phyloP scores from a whole-genome alignment of 2,113 vertebrate species.

The Poeciliopsis prolifica region DNA sequence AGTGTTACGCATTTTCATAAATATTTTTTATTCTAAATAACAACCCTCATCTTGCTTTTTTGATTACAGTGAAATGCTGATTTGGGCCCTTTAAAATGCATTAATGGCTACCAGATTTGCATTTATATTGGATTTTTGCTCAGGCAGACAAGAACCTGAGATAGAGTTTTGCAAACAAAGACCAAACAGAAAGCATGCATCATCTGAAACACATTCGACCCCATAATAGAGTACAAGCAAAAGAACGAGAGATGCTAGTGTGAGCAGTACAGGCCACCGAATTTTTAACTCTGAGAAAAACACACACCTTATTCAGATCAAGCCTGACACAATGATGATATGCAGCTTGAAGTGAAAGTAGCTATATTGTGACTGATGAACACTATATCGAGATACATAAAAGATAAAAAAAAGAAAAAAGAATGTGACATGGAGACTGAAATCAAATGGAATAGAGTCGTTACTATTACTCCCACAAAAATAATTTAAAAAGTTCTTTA shows the following conservation, averaged over 20 bases:
- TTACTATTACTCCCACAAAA: constrained; percentile 43
- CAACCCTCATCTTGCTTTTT: constrained; percentile 66
- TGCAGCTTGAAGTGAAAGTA: constrained; percentile 35
- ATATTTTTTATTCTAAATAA: constrained; percentile 78
- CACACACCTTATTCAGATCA: constrained; percentile 51
- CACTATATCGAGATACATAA: constrained; percentile 42
- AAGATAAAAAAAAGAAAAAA: constrained; percentile 9
- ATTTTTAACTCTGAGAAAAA: constrained; percentile 41
- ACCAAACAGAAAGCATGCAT: constrained; percentile 66
- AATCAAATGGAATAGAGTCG: constrained; percentile 22
- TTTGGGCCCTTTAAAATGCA: constrained; percentile 78
- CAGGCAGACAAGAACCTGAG: constrained; percentile 69
- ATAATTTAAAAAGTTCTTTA: constrained; percentile 55
- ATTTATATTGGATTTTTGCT: constrained; percentile 84
- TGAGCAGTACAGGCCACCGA: constrained; percentile 62
- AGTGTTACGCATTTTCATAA: constrained; percentile 73
- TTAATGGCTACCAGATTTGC: constrained; percentile 81
- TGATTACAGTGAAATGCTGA: constrained; percentile 80
- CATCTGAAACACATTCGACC: constrained; percentile 74
- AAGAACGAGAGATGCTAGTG: constrained; percentile 58
- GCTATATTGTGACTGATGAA: constrained; percentile 50
- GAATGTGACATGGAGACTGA: constrained; percentile 23
- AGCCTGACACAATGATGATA: constrained; percentile 32
- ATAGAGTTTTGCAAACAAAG: constrained; percentile 75
- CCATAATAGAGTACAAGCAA: constrained; percentile 71